These are phyloP conservation scores for Petrocephalus sullivani DNA, from an alignment of 2,797 vertebrate genomes.

Conservation along the genomic window DNA sequence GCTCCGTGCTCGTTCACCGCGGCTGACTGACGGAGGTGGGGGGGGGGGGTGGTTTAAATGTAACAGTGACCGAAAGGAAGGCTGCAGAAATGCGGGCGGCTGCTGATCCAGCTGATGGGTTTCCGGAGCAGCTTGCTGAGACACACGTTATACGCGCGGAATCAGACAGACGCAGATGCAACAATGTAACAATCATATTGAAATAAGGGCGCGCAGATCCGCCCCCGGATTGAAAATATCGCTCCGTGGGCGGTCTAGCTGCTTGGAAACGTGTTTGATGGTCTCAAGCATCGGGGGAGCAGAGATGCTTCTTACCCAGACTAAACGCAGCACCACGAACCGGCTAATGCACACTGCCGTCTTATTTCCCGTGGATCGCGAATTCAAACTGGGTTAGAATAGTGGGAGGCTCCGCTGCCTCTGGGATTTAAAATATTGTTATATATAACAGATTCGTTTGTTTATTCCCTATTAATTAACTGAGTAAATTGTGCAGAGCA, in stretches of 20 bases:
- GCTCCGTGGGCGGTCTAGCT: conserved; percentile 31
- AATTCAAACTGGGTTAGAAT: neutral
- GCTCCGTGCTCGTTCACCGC: conserved; percentile 24
- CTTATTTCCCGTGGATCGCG: neutral
- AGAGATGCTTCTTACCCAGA: conserved; percentile 19
- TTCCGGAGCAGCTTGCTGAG: conserved; percentile 54
- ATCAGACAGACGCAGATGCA: conserved; percentile 34
- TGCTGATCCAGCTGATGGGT: conserved; percentile 53
- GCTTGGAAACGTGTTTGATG: conserved; percentile 32
- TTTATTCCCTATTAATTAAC: neutral
- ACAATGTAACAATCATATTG: neutral
- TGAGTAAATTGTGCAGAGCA: too few relatives aligned
- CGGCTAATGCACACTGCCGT: conserved; percentile 7
- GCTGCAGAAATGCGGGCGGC: conserved; percentile 45
- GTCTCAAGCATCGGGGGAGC: conserved; percentile 13
- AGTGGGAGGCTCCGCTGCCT: neutral
- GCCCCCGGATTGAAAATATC: conserved; percentile 15
- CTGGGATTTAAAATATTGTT: neutral
- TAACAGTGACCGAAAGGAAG: conserved; percentile 27
- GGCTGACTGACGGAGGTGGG: conserved; percentile 36
- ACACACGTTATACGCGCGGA: conserved; percentile 42
- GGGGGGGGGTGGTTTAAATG: conserved; percentile 33
- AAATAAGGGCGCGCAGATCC: conserved; percentile 18
- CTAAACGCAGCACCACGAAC: conserved; percentile 22
- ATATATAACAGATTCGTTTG: neutral